Evolutionary conservation across 2,888 invertebrate genomes (phyloP).

Genomic region (Mallateleia sp.): DNA sequence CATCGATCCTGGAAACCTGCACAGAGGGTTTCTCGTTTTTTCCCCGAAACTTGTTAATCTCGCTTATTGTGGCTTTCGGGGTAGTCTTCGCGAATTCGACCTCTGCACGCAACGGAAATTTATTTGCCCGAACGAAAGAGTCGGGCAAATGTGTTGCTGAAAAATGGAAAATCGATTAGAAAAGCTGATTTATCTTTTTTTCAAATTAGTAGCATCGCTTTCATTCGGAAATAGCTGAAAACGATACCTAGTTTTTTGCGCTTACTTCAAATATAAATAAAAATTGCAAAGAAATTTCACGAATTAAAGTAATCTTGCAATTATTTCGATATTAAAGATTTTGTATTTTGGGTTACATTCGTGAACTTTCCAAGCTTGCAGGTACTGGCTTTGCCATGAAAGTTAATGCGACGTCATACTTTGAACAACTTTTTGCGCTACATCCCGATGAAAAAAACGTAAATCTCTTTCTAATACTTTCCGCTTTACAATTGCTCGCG

Average conservation of each 20-base stretch:
- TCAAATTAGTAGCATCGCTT: constrained; percentile 25
- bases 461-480: no score
- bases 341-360: neutral
- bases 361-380: neutral
- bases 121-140: constrained; percentile 50
- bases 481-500: no score
- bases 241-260: constrained; percentile 1
- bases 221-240: constrained; percentile 38
- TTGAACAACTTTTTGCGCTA: neutral
- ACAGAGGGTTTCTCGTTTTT: constrained; percentile 39
- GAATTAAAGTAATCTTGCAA: neutral
- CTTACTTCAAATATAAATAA: neutral
- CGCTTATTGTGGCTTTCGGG: constrained; percentile 62
- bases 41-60: constrained; percentile 61
- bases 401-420: neutral
- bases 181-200: constrained; percentile 17
- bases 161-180: constrained; percentile 56
- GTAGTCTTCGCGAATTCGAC: constrained; percentile 60
- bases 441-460: no score
- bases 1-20: constrained; percentile 40
- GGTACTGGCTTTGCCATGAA: neutral
- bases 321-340: neutral
- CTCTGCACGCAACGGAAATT: constrained; percentile 59
- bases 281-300: neutral
- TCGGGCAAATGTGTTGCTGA: constrained; percentile 37